phyloP scores from a whole-genome alignment of 2,797 vertebrate species.

The Megaceryle alcyon region DNA sequence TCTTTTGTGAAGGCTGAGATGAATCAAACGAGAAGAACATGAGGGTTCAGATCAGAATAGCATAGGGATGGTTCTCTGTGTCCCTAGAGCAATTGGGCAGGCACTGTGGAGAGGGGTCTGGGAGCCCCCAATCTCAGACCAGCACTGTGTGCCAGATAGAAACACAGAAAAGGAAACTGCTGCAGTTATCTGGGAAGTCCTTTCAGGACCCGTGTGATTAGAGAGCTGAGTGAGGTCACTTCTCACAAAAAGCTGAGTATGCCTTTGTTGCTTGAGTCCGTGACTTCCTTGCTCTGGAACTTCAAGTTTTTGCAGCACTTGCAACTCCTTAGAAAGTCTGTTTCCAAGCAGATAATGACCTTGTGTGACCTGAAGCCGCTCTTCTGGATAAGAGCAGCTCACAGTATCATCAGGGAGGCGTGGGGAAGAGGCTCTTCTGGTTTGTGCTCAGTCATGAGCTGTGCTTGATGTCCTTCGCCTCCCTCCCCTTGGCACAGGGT shows the following conservation, averaged over 20 bases:
- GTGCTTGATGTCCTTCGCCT: neutral
- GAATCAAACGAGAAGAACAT: neutral
- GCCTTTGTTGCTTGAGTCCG: neutral
- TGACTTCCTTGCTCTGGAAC: neutral
- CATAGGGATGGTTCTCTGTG: neutral
- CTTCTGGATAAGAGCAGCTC: neutral
- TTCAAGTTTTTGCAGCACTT: neutral
- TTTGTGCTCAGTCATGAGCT: rapidly evolving
- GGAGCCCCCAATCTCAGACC: neutral
- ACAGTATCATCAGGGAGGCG: neutral
- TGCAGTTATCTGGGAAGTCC: neutral
- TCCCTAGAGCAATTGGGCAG: neutral
- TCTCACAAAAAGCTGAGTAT: neutral
- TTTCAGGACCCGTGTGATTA: neutral
- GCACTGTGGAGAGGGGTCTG: neutral
- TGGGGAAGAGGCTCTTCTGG: too few species aligned
- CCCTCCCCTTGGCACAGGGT: slow-evolving; percentile 78
- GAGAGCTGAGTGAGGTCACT: neutral
- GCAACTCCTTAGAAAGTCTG: neutral
- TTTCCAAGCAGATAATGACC: neutral
- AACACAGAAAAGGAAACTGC: neutral
- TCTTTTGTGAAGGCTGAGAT: neutral
- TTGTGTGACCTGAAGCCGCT: neutral
- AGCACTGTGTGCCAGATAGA: rapidly evolving
- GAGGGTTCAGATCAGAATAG: neutral